Percentiles rank a stretch among this genome's conserved stretches.
phyloP scores from a whole-genome alignment of 1,140 invertebrate genomes.

The Diploscapter pachys region DNA sequence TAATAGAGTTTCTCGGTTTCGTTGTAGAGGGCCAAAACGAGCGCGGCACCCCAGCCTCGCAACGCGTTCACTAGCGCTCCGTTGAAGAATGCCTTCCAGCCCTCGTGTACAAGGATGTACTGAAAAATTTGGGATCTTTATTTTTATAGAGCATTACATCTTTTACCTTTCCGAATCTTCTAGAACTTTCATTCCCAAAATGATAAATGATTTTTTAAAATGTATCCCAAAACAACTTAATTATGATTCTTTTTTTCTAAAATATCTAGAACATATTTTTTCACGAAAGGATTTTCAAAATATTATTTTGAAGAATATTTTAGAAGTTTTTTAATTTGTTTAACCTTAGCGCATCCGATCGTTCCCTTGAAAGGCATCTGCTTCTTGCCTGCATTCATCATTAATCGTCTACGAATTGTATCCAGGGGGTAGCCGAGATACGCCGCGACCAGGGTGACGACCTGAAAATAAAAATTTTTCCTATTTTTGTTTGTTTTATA shows the following conservation, averaged over 20 bases:
- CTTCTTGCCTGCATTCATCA: conserved; percentile 66
- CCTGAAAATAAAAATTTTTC: conserved; percentile 37
- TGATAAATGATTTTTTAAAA: not conserved
- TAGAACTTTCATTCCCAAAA: not conserved
- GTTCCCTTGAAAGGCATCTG: conserved; percentile 62
- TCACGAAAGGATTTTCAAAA: conserved; percentile 6
- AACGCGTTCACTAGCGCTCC: conserved; percentile 66
- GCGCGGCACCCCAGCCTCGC: conserved; percentile 65
- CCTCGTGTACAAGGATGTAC: conserved; percentile 63
- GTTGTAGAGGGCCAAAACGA: conserved; percentile 66
- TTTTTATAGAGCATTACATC: not conserved
- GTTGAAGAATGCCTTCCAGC: conserved; percentile 63
- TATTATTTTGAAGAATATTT: not conserved
- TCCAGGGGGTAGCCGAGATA: conserved; percentile 66
- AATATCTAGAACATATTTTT: not conserved
- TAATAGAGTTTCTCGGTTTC: conserved; percentile 60
- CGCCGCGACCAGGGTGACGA: conserved; percentile 64
- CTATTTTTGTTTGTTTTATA: conserved; percentile 1
- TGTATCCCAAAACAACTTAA: not conserved
- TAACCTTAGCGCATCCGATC: conserved; percentile 60
- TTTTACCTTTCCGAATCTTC: not conserved
- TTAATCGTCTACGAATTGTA: conserved; percentile 61
- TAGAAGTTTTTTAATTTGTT: not conserved
- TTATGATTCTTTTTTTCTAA: not conserved
- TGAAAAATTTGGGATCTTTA: conserved; percentile 65